Evolutionary conservation across 2,113 vertebrate genomes (phyloP), one percentile per base, ranked within the genome.

Genomic region (Myotis brandtii): DNA sequence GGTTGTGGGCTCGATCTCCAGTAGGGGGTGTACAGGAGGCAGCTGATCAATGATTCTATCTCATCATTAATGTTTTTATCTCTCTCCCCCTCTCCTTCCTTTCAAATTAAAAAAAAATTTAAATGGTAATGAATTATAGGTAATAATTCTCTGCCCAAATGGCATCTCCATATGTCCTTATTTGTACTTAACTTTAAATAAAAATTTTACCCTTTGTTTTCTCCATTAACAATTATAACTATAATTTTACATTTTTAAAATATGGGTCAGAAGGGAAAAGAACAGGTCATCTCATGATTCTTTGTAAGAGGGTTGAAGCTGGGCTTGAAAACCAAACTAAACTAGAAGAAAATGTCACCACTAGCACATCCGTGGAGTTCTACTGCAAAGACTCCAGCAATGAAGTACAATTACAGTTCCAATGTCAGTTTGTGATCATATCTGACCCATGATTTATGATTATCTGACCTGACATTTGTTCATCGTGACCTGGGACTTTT

Each of bases 131-230:
- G 27, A 52, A 73, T 84, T 50, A 34, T 46, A 46, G 43, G 12
- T 30, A 46, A 67, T 56, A 17, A 70, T 54, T 80, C 16, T 84
- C n/a, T 92, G 2, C 10, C 48, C 27, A 87, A 62, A 73, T 81
- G 20, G 8, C 56, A 77, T 64, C 30, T 94, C n/a, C 5, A 0
- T 64, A 67, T 17, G 8, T 54, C 9, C 52, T 66, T 76, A 54
- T 81, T 82, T 95, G 21, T 30, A 80, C 30, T 86, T 89, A 48
- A 32, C 43, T 69, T 93, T 84, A 82, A 93, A 95, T 56, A 66
- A 86, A 85, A 89, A 52, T 5, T 13, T 70, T 9, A 72, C 14
- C 10, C 5, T 37, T 91, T 86, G 2, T 18, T 64, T 95, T 43
- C 4, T 1, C 32, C 12, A 85, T 66, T 81, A 40, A 37, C 40